Percentiles rank a stretch among this genome's conserved stretches.
Conservation (phyloP, 2,888 invertebrate species). For the Lacanobia oleracea region DNA sequence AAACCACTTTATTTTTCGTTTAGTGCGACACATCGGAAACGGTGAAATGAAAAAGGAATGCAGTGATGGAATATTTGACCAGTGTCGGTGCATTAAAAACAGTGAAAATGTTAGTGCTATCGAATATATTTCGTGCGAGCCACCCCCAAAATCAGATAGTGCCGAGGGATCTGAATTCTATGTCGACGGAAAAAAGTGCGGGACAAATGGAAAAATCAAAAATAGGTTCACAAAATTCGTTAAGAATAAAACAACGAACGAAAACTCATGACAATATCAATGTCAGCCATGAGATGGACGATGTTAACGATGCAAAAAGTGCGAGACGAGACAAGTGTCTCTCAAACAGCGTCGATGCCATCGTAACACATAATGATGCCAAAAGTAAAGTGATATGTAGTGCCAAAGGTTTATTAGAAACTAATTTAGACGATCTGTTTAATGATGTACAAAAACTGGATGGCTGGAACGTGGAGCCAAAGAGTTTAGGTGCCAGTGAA, state of each 20-base stretch:
- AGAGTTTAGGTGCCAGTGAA: conserved; percentile 86
- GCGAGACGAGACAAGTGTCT: conserved; percentile 81
- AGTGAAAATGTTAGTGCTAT: conserved; percentile 89
- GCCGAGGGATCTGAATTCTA: conserved; percentile 74
- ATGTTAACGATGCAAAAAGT: conserved; percentile 72
- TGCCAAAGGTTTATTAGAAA: conserved; percentile 90
- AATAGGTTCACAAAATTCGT: conserved; percentile 79
- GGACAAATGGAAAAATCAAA: conserved; percentile 72
- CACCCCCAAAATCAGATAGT: conserved; percentile 82
- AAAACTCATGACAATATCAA: conserved; percentile 82
- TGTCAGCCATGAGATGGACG: conserved; percentile 70
- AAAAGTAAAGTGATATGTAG: conserved; percentile 89
- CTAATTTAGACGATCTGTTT: conserved; percentile 88
- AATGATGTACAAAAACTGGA: conserved; percentile 81
- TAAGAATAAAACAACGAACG: conserved; percentile 82
- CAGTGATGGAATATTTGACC: conserved; percentile 89
- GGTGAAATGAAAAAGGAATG: conserved; percentile 86
- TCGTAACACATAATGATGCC: conserved; percentile 81
- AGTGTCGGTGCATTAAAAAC: conserved; percentile 85
- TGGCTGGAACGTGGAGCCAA: conserved; percentile 81
- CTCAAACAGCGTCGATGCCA: conserved; percentile 85
- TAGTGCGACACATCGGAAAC: conserved; percentile 72
- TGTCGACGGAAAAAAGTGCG: conserved; percentile 71
- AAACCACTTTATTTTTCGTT: conserved; percentile 76
- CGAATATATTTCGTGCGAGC: conserved; percentile 86